A percentile compares a stretch with the other conserved stretches of the same genome.
These are phyloP conservation scores for Stenurella melanura DNA, from an alignment of 2,888 invertebrate genomes.

Conservation along the genomic window DNA sequence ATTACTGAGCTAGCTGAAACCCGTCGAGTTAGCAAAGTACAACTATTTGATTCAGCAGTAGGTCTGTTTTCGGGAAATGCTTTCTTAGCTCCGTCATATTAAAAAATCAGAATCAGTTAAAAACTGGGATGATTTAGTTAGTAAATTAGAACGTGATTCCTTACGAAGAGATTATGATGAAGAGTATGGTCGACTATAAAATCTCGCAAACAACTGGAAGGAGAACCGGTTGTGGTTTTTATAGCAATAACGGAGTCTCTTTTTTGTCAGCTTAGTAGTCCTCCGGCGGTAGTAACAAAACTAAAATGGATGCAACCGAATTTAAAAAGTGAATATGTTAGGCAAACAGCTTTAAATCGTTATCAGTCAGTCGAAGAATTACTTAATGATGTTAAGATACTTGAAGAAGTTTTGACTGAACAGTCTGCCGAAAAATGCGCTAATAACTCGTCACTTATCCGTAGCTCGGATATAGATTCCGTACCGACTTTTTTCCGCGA, in stretches of 20 bases:
- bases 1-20: conserved; percentile 9
- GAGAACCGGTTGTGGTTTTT: conserved; percentile 33
- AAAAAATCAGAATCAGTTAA: too few species aligned
- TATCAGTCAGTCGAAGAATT: conserved; percentile 15
- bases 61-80: too few species aligned
- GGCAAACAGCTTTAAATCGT: conserved; percentile 28
- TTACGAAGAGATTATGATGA: too few species aligned
- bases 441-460: too few species aligned
- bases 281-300: conserved; percentile 26
- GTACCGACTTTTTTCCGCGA: too few species aligned
- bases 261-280: conserved; percentile 13
- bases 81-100: conserved; percentile 1
- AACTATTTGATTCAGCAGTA: conserved; percentile 10
- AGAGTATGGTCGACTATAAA: too few species aligned
- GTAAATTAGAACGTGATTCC: too few species aligned
- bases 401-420: neutral
- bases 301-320: conserved; percentile 35
- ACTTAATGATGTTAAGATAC: conserved; percentile 14
- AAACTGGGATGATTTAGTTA: conserved; percentile 7
- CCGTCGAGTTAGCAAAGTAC: neutral
- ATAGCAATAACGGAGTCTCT: conserved; percentile 33
- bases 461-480: too few species aligned
- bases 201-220: too few species aligned
- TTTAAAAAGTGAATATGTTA: too few species aligned
- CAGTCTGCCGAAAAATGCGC: too few species aligned